Percentiles rank a stretch among this genome's conserved stretches.
These are phyloP conservation scores for Eristalis tenax DNA, from an alignment of 2,888 invertebrate genomes.

Conservation along the genomic window DNA sequence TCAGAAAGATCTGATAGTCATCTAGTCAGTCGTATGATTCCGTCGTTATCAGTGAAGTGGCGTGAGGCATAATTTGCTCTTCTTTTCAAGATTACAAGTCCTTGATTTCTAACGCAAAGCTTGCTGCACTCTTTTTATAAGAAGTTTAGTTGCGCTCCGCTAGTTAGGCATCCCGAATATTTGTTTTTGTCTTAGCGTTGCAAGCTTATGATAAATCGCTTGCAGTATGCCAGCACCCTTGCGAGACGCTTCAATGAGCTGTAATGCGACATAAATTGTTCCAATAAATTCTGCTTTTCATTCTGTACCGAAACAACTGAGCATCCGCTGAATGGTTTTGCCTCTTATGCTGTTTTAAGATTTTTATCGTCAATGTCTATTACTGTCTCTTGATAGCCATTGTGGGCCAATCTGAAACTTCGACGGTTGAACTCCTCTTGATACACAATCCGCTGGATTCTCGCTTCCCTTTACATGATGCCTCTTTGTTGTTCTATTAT, in stretches of 20 bases:
- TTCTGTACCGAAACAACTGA: background rate
- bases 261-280: background rate
- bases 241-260: too few species aligned
- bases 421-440: background rate
- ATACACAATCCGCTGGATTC: constrained; percentile 5
- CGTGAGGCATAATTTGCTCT: background rate
- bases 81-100: background rate
- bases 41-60: background rate
- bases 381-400: background rate
- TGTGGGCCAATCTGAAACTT: background rate
- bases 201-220: too few species aligned
- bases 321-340: background rate
- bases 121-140: background rate
- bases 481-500: background rate
- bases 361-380: background rate
- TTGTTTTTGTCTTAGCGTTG: background rate
- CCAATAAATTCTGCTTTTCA: background rate
- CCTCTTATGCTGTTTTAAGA: background rate
- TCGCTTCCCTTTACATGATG: background rate
- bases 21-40: background rate
- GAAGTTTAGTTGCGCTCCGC: background rate
- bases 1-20: background rate
- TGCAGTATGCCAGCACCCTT: too few species aligned
- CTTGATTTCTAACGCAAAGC: background rate
- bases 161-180: background rate